A percentile compares a stretch with the other conserved stretches of the same genome.
These are phyloP conservation scores for Aphis gossypii DNA, from an alignment of 1,140 invertebrate species.

Conservation along the genomic window DNA sequence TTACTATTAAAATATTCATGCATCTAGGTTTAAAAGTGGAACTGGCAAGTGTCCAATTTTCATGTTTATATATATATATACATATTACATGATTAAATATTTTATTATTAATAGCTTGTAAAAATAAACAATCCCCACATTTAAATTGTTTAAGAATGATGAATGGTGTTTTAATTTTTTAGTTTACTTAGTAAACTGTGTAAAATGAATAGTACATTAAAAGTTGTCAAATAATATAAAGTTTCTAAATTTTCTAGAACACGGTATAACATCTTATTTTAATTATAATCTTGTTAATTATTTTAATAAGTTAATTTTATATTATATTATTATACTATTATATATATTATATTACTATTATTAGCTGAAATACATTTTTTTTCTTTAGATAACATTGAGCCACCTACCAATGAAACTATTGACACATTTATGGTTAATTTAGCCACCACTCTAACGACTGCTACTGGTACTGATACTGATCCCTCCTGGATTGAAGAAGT, in stretches of 20 bases:
- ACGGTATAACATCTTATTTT: conserved; percentile 38
- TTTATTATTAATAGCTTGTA: neutral
- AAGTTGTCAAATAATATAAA: conserved; percentile 36
- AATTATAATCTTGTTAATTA: neutral
- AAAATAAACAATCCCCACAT: neutral
- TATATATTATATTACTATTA: neutral
- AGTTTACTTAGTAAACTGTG: conserved; percentile 15
- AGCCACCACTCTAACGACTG: neutral
- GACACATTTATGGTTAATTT: conserved; percentile 30
- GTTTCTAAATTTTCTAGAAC: conserved; percentile 32
- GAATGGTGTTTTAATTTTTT: conserved; percentile 21
- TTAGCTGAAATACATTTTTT: neutral
- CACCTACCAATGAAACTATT: conserved; percentile 39
- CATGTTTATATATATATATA: too few relatives aligned
- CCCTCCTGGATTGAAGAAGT: neutral
- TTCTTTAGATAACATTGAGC: conserved; percentile 17
- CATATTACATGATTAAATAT: too few relatives aligned
- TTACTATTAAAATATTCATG: too few relatives aligned
- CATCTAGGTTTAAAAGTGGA: too few relatives aligned
- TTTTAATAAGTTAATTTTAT: neutral
- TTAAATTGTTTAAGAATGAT: conserved; percentile 23
- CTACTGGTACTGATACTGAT: neutral
- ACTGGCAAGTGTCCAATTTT: too few relatives aligned
- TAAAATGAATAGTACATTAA: conserved; percentile 9
- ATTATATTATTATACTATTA: neutral